Evolutionary conservation across 2,797 vertebrate species (phyloP), one percentile per base, ranked within the genome.

Genomic region (Macropodus opercularis): DNA sequence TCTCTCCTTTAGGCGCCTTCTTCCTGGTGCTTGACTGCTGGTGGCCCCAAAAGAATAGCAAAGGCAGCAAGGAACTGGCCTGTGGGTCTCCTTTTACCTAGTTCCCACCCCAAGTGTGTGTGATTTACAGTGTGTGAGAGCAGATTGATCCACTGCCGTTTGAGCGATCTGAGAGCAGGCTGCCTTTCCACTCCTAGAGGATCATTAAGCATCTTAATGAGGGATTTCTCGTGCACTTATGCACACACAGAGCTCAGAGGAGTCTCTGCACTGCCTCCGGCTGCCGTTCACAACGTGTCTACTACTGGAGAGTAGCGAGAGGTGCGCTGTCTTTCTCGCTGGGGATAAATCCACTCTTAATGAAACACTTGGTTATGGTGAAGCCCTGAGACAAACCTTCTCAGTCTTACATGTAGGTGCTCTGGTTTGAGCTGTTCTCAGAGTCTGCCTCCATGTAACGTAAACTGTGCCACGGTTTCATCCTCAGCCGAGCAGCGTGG

Each of bases 61-160:
- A 59, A 75, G 77, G 29, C 75, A 69, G 61, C n/a, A 53, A 77
- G 79, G 60, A 56, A 40, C 61, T 53, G 81, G 63, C 64, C 83
- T 38, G 68, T 75, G 54, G 79, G 66, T 73, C 70, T 62, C 80
- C 73, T 35, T 61, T 42, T 72, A 60, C 77, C 59, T 58, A 61
- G 78, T 75, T 82, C 79, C 84, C 84, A 76, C 69, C 81, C 78
- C 78, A 88, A 76, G 86, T 86, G 86, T 80, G 79, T 69, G 77
- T 90, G 91, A 93, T 94, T 94, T 94, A 93, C 87, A 66, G 89
- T 38, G 89, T 93, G 91, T 85, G 82, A 75, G 79, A 79, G 63
- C 59, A 74, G 85, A 90, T 85, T 89, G 84, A 92, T 93, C 88
- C 84, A 81, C 81, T 63, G 83, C 88, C 75, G 78, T 87, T 81